phyloP scores from a whole-genome alignment of 2,888 invertebrate species.

The Leptopterna dolabrata region DNA sequence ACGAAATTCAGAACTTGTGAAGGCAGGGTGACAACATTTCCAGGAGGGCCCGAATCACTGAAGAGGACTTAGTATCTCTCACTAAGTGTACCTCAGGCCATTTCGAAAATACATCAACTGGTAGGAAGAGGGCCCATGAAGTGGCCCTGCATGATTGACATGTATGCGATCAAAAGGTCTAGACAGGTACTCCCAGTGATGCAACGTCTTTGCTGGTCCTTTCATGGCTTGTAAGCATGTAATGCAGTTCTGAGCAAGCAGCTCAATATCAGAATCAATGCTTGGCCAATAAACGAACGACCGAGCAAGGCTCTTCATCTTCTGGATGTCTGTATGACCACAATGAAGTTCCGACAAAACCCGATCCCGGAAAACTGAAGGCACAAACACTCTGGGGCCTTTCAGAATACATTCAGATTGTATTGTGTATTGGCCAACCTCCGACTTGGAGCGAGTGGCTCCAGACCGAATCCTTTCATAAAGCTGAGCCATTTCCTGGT shows the following conservation, averaged over 20 bases:
- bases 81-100: slow-evolving; percentile 5
- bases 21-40: slow-evolving; percentile 12
- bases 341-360: background rate
- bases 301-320: slow-evolving; percentile 23
- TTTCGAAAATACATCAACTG: slow-evolving; percentile 7
- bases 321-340: background rate
- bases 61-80: background rate
- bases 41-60: background rate
- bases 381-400: background rate
- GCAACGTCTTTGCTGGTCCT: background rate
- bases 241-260: background rate
- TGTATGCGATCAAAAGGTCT: no score
- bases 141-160: slow-evolving; percentile 16
- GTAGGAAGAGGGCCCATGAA: background rate
- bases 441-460: background rate
- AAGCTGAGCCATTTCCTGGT: background rate
- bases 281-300: background rate
- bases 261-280: slow-evolving; percentile 17
- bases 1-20: background rate
- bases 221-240: background rate
- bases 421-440: background rate
- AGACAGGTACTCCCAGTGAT: background rate
- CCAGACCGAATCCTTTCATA: background rate
- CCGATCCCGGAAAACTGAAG: background rate
- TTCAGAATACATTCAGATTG: background rate